Evolutionary conservation across 2,113 vertebrate species (phyloP).

Genomic region (Talpa occidentalis): DNA sequence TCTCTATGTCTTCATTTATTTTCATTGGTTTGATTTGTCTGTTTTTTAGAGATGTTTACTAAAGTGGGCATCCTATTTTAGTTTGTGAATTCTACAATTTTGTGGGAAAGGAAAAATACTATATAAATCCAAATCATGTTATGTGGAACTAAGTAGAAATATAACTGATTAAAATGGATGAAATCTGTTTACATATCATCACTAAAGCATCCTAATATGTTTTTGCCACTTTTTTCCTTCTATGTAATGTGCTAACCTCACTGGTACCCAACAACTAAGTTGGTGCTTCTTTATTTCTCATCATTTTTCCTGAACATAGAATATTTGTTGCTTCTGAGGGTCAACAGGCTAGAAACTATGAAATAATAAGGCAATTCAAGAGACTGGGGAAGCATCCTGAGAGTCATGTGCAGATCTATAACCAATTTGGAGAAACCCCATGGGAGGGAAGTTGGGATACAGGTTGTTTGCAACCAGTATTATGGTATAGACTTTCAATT

Average conservation of each 20-base stretch:
- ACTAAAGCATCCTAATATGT: neutral
- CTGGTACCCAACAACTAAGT: neutral
- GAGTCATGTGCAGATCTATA: neutral
- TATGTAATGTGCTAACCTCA: neutral
- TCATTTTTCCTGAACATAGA: neutral
- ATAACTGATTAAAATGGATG: neutral
- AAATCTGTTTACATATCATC: neutral
- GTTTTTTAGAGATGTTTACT: neutral
- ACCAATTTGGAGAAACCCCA: neutral
- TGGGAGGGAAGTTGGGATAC: neutral
- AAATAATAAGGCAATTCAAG: slow-evolving; percentile 30
- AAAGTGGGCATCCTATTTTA: neutral
- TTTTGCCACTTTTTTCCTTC: neutral
- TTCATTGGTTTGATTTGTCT: neutral
- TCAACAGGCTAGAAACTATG: neutral
- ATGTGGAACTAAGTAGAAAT: neutral
- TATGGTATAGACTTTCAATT: neutral
- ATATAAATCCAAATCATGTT: neutral
- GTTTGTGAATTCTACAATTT: slow-evolving; percentile 19
- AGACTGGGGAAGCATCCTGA: neutral
- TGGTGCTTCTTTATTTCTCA: slow-evolving; percentile 13
- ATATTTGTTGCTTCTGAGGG: neutral
- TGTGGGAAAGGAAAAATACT: neutral
- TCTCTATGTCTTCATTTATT: slow-evolving; percentile 16
- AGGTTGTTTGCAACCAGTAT: neutral